Conservation (phyloP, 2,888 invertebrate species). For the Drosophila monieri region DNA sequence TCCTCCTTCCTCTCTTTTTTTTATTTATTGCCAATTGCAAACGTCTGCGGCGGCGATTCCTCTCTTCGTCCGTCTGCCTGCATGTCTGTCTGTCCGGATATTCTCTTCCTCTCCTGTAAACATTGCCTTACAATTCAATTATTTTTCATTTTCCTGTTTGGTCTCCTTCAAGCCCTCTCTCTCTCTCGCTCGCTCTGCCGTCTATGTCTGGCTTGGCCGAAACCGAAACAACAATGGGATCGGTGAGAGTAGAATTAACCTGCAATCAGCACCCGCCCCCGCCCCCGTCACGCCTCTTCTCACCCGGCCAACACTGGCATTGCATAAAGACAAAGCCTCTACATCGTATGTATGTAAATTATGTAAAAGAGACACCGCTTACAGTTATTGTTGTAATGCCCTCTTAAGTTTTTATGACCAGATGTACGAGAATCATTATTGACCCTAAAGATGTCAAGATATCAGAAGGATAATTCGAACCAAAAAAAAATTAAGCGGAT, state of each 20-base stretch:
- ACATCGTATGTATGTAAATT: constrained; percentile 8
- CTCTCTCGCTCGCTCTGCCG: constrained; percentile 3
- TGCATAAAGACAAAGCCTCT: constrained; percentile 67
- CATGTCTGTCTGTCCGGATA: constrained; percentile 4
- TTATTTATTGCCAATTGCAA: constrained; percentile 77
- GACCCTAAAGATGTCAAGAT: not conserved
- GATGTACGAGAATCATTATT: too few relatives aligned
- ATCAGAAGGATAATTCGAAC: not conserved
- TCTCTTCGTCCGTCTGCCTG: constrained; percentile 16
- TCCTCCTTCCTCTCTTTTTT: constrained; percentile 39
- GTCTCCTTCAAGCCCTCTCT: constrained; percentile 70
- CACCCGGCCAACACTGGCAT: constrained; percentile 42
- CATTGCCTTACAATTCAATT: constrained; percentile 76
- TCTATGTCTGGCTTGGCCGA: constrained; percentile 31
- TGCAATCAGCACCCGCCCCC: constrained; percentile 58
- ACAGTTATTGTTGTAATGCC: constrained; percentile 40
- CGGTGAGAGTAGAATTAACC: constrained; percentile 63
- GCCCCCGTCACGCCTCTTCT: not conserved
- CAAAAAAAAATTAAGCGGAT: not conserved
- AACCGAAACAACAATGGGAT: constrained; percentile 48
- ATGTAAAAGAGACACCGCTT: constrained; percentile 14
- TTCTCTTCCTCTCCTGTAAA: constrained; percentile 41
- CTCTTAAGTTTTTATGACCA: not conserved
- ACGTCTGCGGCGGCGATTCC: constrained; percentile 55
- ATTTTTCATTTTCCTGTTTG: constrained; percentile 79